Conservation (phyloP, 2,113 vertebrate genomes). For the Ochotona curzoniae region DNA sequence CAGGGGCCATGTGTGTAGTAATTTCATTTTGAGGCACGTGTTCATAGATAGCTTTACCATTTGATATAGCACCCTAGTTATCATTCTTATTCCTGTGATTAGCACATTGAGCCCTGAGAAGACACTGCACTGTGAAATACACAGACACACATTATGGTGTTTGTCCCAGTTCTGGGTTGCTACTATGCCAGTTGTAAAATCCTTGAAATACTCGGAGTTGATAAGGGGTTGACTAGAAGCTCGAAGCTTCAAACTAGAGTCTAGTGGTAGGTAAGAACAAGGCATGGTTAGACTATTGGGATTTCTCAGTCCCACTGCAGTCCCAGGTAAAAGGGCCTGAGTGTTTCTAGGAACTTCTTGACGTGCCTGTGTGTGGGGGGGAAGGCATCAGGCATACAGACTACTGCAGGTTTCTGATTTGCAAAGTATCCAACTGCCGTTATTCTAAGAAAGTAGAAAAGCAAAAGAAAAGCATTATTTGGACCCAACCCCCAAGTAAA, state of each 20-base stretch:
- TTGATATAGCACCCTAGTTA: neutral
- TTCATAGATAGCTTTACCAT: neutral
- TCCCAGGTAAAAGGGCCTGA: neutral
- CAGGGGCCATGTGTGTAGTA: neutral
- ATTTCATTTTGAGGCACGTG: neutral
- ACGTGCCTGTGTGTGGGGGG: neutral
- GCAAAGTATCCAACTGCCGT: neutral
- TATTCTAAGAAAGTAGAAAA: neutral
- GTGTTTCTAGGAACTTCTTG: neutral
- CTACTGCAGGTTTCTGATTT: neutral
- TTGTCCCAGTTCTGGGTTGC: neutral
- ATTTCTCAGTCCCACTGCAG: neutral
- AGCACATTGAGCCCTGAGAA: neutral
- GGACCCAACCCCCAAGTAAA: neutral
- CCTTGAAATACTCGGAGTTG: neutral
- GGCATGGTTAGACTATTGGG: too few species aligned
- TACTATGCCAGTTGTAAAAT: neutral
- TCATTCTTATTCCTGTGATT: neutral
- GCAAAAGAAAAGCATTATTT: neutral
- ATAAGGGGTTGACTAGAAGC: neutral
- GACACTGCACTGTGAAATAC: neutral
- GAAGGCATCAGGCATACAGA: neutral
- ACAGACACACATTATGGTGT: neutral
- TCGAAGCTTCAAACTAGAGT: neutral
- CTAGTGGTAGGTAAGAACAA: neutral